Base-by-base conservation (phyloP, 2,888 invertebrate species). In the Amblyjoppa fuscipennis region DNA sequence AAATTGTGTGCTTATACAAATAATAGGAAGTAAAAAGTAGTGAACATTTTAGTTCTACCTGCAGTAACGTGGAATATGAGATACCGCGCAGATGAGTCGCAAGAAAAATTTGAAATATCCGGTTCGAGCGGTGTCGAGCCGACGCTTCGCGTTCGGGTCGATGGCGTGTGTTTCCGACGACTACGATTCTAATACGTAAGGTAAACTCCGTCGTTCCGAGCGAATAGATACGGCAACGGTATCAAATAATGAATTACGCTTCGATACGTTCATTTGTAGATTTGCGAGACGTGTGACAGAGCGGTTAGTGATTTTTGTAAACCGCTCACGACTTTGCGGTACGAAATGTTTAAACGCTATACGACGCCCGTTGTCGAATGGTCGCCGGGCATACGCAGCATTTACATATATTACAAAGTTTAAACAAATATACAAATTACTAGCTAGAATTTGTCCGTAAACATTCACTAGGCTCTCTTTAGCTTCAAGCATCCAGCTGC, bases 401-500 rank as follows among this genome's bases (percentile, higher is more conserved):
- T 88, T 91, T 59, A 90, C 89, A 88, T 89, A 89, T 89, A 88
- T 90, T 91, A 89, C 89, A 90, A 88, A 87, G 89, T 88, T 89
- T 87, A 87, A 90, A 90, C 88, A 89, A 90, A 89, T 91, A 90
- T 89, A 91, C 89, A 89, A 88, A 89, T 90, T 87, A 84, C 83
- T 88, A 87, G 80, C 84, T 88, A 87, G 81, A 84, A 85, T 49
- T 49, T 77, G 79, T 86, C 51, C 51, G 64, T 87, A 81, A 73
- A 87, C 85, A 87, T 89, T 88, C 74, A 86, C 86, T 87, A 87
- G 88, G 79, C 79, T 87, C 86, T 88, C 73, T 75, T 85, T 82
- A 77, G 68, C 61, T 82, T 87, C 92, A 94, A 89, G 90, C 91
- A 75, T 94, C 94, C 69, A 95, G 93, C 93, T 95, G 95, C 88